Conservation (phyloP, 2,113 vertebrate genomes). For the Neodon shergylaensis region DNA sequence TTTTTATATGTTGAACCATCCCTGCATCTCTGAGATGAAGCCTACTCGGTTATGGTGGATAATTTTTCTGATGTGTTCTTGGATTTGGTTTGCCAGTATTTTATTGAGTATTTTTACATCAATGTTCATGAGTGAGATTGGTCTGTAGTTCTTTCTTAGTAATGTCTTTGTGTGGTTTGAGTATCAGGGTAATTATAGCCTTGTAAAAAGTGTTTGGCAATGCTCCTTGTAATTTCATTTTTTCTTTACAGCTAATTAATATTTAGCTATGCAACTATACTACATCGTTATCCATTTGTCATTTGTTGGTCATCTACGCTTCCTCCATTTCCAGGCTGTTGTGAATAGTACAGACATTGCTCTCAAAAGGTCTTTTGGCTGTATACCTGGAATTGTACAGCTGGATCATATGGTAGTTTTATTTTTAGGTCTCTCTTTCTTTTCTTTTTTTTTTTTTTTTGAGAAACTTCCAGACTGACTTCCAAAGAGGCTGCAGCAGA, state of each 20-base stretch:
- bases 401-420: background rate
- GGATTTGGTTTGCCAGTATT: no score
- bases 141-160: no score
- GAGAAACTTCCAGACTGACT: background rate
- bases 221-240: background rate
- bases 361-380: background rate
- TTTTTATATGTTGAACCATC: no score
- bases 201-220: no score
- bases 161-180: no score
- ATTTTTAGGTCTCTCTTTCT: background rate
- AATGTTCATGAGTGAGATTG: no score
- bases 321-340: background rate
- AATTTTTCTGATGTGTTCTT: no score
- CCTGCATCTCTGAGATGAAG: no score
- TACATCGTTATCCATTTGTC: background rate
- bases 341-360: background rate
- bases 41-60: no score
- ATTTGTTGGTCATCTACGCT: background rate
- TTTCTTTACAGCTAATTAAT: background rate
- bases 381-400: background rate
- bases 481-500: background rate
- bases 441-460: no score
- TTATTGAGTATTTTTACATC: no score
- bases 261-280: background rate
- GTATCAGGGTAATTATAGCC: no score